Evolutionary conservation across 2,888 invertebrate genomes (phyloP).

Genomic region (Drosophila neoperkinsi): DNA sequence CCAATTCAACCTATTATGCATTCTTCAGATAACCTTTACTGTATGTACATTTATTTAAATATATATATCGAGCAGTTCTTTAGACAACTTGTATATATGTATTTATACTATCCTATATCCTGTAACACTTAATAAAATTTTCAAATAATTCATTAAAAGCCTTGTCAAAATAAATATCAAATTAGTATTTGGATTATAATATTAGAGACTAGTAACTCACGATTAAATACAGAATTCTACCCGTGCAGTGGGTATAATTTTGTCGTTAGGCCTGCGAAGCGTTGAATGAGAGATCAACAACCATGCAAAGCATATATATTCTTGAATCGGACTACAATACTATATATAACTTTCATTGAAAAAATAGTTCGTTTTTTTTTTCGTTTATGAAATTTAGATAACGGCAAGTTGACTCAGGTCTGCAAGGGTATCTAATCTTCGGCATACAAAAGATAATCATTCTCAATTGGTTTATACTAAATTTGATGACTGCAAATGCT

Average conservation of each 20-base stretch:
- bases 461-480: background rate
- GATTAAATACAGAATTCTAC: background rate
- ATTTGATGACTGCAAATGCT: background rate
- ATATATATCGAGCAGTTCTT: background rate
- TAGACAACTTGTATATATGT: background rate
- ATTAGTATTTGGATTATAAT: background rate
- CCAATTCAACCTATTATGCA: background rate
- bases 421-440: conserved; percentile 1
- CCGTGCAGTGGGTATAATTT: background rate
- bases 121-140: background rate
- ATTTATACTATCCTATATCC: background rate
- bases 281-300: background rate
- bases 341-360: background rate
- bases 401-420: background rate
- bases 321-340: background rate
- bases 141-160: background rate
- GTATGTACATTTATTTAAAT: background rate
- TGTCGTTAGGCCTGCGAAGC: background rate
- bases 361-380: background rate
- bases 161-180: background rate
- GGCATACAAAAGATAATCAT: background rate
- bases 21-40: background rate
- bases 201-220: background rate
- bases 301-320: background rate
- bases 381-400: background rate